These are phyloP conservation scores for Megalops atlanticus DNA, from an alignment of 2,113 vertebrate species.

Conservation along the genomic window DNA sequence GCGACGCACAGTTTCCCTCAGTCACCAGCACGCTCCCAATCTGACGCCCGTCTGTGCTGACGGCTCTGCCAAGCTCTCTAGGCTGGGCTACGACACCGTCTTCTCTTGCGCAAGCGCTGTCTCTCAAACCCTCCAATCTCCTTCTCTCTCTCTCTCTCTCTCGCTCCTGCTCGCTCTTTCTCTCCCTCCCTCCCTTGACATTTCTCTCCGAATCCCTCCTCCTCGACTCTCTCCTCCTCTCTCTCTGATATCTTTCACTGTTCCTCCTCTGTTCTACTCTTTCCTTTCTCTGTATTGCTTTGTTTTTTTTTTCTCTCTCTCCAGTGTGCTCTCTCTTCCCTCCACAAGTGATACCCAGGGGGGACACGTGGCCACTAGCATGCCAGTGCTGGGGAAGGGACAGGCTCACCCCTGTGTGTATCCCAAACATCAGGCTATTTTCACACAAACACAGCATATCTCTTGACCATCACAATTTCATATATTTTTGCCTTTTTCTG, in stretches of 20 bases:
- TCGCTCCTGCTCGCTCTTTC: slow-evolving; percentile 29
- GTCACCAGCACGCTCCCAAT: slow-evolving; percentile 18
- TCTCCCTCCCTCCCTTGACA: slow-evolving; percentile 2
- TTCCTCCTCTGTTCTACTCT: background rate
- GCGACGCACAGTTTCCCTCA: background rate
- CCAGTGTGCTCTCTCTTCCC: background rate
- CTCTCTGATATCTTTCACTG: slow-evolving; percentile 28
- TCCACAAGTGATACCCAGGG: slow-evolving; percentile 6
- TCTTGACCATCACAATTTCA: background rate
- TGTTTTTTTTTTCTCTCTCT: background rate
- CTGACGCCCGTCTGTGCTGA: slow-evolving; percentile 24
- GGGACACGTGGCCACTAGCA: background rate
- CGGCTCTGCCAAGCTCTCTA: slow-evolving; percentile 41
- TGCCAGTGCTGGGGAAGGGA: background rate
- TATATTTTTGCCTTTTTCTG: background rate
- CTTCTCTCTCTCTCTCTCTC: slow-evolving; percentile 19
- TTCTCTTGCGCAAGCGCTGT: slow-evolving; percentile 11
- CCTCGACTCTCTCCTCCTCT: slow-evolving; percentile 14
- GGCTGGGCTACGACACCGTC: slow-evolving; percentile 45
- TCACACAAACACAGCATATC: background rate
- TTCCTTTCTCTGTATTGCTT: slow-evolving; percentile 8
- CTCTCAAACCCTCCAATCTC: slow-evolving; percentile 11
- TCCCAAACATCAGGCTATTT: background rate
- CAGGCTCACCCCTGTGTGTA: background rate
- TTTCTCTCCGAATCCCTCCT: slow-evolving; percentile 20